Percentiles rank a stretch among this genome's conserved stretches.
Evolutionary conservation across 2,888 invertebrate species (phyloP).

Genomic region (Drosophila basisetae): DNA sequence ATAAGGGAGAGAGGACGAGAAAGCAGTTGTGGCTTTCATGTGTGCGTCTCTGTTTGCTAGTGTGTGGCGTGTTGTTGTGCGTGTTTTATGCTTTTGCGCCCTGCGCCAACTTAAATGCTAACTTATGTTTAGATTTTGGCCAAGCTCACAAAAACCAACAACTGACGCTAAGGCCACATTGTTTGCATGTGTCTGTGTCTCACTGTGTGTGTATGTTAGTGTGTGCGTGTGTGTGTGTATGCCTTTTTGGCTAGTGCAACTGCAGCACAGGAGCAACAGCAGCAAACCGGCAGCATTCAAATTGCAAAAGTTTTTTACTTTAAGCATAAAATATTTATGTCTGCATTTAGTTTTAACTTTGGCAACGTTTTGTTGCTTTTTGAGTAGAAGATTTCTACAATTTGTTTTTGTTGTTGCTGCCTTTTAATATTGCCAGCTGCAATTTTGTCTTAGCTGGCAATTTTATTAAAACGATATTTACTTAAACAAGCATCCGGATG

Average conservation of each 20-base stretch:
- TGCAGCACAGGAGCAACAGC: constrained; percentile 33
- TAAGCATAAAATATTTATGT: constrained; percentile 79
- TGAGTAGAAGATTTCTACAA: constrained; percentile 51
- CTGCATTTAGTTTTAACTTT: constrained; percentile 77
- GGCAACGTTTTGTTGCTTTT: constrained; percentile 66
- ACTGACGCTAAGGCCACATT: constrained; percentile 61
- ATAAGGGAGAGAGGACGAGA: neutral
- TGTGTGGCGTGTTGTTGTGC: constrained; percentile 58
- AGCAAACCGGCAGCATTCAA: constrained; percentile 59
- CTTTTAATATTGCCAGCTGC: constrained; percentile 42
- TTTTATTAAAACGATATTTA: constrained; percentile 72
- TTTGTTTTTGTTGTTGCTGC: constrained; percentile 23
- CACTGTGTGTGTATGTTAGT: constrained; percentile 4
- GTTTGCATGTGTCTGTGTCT: constrained; percentile 34
- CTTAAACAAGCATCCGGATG: constrained; percentile 39
- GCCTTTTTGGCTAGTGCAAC: constrained; percentile 63
- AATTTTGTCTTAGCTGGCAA: constrained; percentile 64
- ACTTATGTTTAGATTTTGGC: constrained; percentile 76
- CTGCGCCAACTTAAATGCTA: constrained; percentile 77
- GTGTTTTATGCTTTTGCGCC: constrained; percentile 76
- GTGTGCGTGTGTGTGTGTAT: constrained; percentile 34
- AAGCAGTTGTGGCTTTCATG: constrained; percentile 36
- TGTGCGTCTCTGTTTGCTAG: constrained; percentile 26
- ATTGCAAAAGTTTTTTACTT: constrained; percentile 79
- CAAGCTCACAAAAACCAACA: constrained; percentile 53